Evolutionary conservation across 2,113 vertebrate genomes (phyloP), one percentile per base, ranked within the genome.

Genomic region (Halichoeres trimaculatus): DNA sequence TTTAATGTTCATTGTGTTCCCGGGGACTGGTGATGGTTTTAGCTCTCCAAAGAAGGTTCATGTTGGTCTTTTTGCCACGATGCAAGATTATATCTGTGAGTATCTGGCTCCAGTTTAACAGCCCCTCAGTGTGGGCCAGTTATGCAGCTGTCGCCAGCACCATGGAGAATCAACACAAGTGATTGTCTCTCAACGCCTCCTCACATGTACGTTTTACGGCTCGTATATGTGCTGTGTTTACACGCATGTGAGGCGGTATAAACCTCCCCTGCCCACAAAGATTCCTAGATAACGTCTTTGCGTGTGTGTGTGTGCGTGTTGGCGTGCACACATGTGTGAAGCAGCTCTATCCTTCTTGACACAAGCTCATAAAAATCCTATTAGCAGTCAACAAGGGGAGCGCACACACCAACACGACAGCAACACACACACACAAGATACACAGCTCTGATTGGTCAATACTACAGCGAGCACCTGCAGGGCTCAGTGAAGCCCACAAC

Each of bases 331-430:
- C 64, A 57, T 20, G 73, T 72, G 80, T 74, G 82, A 54, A 69
- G 75, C 81, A 72, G 69, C 76, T 87, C 80, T 83, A 76, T 85
- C 88, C 89, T 68, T 85, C 91, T 87, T 83, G 85, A 92, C 82
- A 89, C 38, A 14, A 72, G 72, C 87, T 81, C 87, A 90, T 90
- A 91, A 90, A 94, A 93, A 92, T 87, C 88, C 87, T 90, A 91
- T 94, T 91, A 93, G 87, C 86, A 76, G 77, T 89, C 88, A 82
- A 85, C 43, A 57, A 88, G 84, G 80, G 71, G 74, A 78, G 88
- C 67, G 59, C 53, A 50, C 70, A 57, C 84, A 66, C 77, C 10
- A 69, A 80, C 74, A 17, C 16, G 4, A 74, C 70, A 73, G 59
- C 51, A 55, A 71, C 51, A 63, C 71, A 78, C 68, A 68, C 77